Evolutionary conservation across 2,113 vertebrate species (phyloP).

Genomic region (Acanthochromis polyacanthus): DNA sequence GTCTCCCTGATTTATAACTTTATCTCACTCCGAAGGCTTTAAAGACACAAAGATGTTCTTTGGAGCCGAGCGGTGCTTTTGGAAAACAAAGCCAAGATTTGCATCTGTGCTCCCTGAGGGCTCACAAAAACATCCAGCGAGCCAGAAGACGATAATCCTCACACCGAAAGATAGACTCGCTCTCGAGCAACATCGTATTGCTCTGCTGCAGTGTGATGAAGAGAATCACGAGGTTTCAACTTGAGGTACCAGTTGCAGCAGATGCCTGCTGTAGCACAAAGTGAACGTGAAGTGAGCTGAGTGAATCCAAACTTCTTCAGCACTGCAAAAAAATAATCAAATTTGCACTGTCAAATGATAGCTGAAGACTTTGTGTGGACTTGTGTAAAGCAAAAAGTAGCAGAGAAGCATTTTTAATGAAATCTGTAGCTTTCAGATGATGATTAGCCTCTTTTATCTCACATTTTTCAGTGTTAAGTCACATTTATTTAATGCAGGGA

Average conservation of each 20-base stretch:
- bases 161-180: slow-evolving; percentile 6
- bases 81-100: slow-evolving; percentile 62
- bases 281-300: too few relatives aligned
- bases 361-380: too few relatives aligned
- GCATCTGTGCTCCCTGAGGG: slow-evolving; percentile 52
- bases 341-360: background rate
- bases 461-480: too few relatives aligned
- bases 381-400: too few relatives aligned
- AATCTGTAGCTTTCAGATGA: too few relatives aligned
- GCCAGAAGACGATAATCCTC: slow-evolving; percentile 51
- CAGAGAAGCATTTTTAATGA: too few relatives aligned
- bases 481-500: too few relatives aligned
- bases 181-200: background rate
- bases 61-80: slow-evolving; percentile 23
- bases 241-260: too few relatives aligned
- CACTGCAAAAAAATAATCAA: background rate
- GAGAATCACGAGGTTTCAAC: background rate
- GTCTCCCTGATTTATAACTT: slow-evolving; percentile 52
- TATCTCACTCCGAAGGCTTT: slow-evolving; percentile 49
- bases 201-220: slow-evolving; percentile 12
- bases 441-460: too few relatives aligned
- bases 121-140: slow-evolving; percentile 41
- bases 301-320: background rate
- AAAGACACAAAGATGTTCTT: slow-evolving; percentile 45
- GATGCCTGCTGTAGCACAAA: too few relatives aligned